A percentile compares a stretch with the other conserved stretches of the same genome.
Conservation (phyloP, 2,888 invertebrate genomes). For the Octonoba sinensis region DNA sequence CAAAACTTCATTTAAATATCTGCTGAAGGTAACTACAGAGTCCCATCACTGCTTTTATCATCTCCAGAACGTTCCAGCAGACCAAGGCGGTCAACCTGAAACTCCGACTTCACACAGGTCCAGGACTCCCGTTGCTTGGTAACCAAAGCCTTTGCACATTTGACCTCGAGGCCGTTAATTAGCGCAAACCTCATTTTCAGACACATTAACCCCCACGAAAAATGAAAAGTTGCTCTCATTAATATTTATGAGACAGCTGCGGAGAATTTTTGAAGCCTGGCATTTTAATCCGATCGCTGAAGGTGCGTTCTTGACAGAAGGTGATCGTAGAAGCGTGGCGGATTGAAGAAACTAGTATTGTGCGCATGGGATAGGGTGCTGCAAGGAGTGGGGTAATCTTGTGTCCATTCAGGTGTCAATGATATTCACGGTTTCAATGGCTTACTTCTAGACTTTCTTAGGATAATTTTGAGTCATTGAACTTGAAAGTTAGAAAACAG, state of each 20-base stretch:
- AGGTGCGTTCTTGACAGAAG: conserved; percentile 39
- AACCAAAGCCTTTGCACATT: conserved; percentile 13
- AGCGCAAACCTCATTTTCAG: conserved; percentile 57
- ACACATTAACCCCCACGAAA: conserved; percentile 46
- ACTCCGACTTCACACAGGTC: background rate
- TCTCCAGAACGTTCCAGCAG: too few relatives aligned
- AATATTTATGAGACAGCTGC: conserved; percentile 59
- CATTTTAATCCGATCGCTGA: conserved; percentile 43
- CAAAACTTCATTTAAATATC: too few relatives aligned
- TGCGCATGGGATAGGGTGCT: too few relatives aligned
- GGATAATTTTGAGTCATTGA: too few relatives aligned
- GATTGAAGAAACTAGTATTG: too few relatives aligned
- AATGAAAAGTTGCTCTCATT: conserved; percentile 48
- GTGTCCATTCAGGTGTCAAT: too few relatives aligned
- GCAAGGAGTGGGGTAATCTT: too few relatives aligned
- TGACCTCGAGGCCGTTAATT: conserved; percentile 52
- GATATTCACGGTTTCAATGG: too few relatives aligned
- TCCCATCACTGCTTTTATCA: too few relatives aligned
- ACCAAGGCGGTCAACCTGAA: background rate
- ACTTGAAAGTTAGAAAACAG: too few relatives aligned
- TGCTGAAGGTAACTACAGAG: too few relatives aligned
- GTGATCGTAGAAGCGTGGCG: background rate
- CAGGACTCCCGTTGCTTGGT: background rate
- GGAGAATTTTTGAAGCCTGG: conserved; percentile 42
- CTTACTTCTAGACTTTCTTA: too few relatives aligned